Evolutionary conservation across 2,888 invertebrate genomes (phyloP), one percentile per base, ranked within the genome.

Genomic region (Dicyrtoma fusca): DNA sequence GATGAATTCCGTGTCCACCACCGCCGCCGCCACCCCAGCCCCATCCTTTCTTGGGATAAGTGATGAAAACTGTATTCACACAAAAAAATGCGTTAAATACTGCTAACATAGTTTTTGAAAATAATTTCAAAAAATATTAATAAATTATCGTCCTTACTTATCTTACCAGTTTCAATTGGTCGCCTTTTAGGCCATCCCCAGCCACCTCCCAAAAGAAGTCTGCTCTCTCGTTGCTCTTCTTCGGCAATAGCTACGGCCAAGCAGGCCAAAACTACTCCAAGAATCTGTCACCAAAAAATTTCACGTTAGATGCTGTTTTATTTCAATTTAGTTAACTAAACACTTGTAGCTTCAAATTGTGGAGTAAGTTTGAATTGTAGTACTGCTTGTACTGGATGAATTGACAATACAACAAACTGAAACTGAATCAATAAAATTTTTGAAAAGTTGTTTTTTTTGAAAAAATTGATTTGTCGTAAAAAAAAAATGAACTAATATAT

Each of bases 211-310:
- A 42, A 26, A 25, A 71, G 59, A 10, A 70, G 61, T 47, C 69
- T 49, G 1, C 57, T 34, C 47, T 57, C 66, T 57, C 66, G 44
- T 25, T 21, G 57, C 26, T 65, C 57, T 11, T 47, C 42, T n/a
- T 61, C 72, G 23, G 72, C 26, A 26, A 47, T 66, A 42, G 51
- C 72, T 10, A 61, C 25, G 45, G 66, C 64, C 47, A 64, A 74
- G 23, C 74, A 73, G 69, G 75, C 77, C 59, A 77, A 64, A 44
- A 77, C 68, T 66, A 77, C 73, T 74, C 75, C 77, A 70, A 77
- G 49, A 69, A 73, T 69, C 78, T 78, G 62, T 2, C 25, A 59
- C n/a, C 19, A 21, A 59, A 59, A 23, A 13, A 73, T 25, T 25
- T 53, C 53, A 53, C 17, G 34, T 53, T 19, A 53, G 11, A 19